Base-by-base conservation (phyloP, 1,140 invertebrate species). In the Calycopis cecrops region DNA sequence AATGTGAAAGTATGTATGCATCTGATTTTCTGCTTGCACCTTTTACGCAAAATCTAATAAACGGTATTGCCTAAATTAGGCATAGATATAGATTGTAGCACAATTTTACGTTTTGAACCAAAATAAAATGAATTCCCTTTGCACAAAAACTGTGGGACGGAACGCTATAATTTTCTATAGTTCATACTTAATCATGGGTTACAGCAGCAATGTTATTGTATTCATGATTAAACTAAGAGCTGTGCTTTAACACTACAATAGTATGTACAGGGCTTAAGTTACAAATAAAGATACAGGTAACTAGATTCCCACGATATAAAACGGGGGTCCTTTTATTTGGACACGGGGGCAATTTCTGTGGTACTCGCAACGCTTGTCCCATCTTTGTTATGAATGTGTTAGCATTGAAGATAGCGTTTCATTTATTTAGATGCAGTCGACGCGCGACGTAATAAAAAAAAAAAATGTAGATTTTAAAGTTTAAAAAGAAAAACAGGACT, bases 241-340 rank as follows among this genome's bases (percentile, higher is more conserved):
- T 8, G 14, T 47, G 21, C 21, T 17, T 16, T 50, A 9, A 4
- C 16, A 4, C 33, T 35, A 28, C 48, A 53, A 59, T 47, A 53
- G 53, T 57, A 70, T 67, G 66, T 67, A 68, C 59, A 55, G 60
- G 60, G 63, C 57, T 57, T 48, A 60, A 57, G 62, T 52, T 52
- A 50, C 53, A 51, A 51, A 55, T 33, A 17, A 28, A 53, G 12
- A 57, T 69, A 71, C 73, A 76, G 67, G 70, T 75, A 71, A 67
- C 2, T 69, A 47, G 40, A 69, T 82, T 80, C 77, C 79, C 77
- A 80, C 76, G 77, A 65, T 67, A 63, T 58, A 57, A 67, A 75
- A 68, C 67, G 48, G 70, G 79, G 79, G 73, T 65, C 69, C 68
- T 67, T 71, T 44, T 49, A 28, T 35, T 65, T 61, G 67, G 69